These are phyloP conservation scores for Leptinotarsa lineolata DNA, from an alignment of 1,140 invertebrate genomes.

Conservation along the genomic window DNA sequence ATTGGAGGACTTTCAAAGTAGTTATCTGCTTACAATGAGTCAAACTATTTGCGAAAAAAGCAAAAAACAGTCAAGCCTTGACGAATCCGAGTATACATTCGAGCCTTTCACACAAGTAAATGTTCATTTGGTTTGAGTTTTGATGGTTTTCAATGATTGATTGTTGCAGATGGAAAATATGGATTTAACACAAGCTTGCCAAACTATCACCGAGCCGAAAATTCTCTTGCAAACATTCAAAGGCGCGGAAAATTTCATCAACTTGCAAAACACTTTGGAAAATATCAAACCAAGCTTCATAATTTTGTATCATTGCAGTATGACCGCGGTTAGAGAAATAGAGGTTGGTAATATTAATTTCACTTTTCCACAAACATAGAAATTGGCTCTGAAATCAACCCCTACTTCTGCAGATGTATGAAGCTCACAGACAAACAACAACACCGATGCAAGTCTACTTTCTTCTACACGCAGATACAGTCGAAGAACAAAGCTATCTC, in stretches of 20 bases:
- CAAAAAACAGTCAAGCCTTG: constrained; percentile 45
- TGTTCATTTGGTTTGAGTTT: too few species aligned
- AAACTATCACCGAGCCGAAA: constrained; percentile 61
- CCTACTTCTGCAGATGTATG: constrained; percentile 54
- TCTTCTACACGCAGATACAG: constrained; percentile 84
- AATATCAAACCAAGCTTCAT: constrained; percentile 79
- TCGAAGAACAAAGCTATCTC: constrained; percentile 94
- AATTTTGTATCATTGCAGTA: constrained; percentile 88
- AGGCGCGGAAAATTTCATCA: constrained; percentile 70
- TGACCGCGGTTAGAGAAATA: constrained; percentile 84
- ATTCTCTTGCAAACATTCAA: constrained; percentile 79
- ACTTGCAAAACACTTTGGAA: constrained; percentile 68
- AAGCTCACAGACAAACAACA: constrained; percentile 72
- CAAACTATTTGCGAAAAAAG: constrained; percentile 56
- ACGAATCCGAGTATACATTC: constrained; percentile 59
- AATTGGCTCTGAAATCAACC: background rate
- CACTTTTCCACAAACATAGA: background rate
- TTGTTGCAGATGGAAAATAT: constrained; percentile 65
- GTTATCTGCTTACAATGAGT: constrained; percentile 71
- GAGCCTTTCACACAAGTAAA: constrained; percentile 70
- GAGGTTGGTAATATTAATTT: constrained; percentile 64
- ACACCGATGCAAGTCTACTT: constrained; percentile 80
- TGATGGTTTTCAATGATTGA: background rate
- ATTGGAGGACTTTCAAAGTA: constrained; percentile 62
- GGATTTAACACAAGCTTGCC: constrained; percentile 64